These are phyloP conservation scores for Aurelia coerulea DNA, from an alignment of 30 jellyfish, hydroid and myxozoan genomes.

Conservation along the genomic window DNA sequence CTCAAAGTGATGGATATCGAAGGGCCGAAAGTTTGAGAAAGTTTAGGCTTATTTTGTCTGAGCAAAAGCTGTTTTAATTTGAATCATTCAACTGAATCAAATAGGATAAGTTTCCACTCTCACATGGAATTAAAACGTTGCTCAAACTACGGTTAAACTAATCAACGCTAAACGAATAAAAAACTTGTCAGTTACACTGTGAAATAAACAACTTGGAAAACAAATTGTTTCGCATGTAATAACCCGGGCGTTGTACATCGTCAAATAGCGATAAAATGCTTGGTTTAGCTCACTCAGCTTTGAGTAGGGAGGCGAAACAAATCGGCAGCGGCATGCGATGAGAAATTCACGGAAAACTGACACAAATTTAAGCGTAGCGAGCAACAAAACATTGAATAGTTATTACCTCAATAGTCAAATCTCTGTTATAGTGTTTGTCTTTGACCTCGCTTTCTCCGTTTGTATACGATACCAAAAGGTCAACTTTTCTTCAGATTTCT, in stretches of 20 bases:
- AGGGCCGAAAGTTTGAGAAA: neutral
- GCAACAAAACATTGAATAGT: slow-evolving; percentile 56
- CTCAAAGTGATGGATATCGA: no score
- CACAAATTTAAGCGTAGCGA: slow-evolving; percentile 44
- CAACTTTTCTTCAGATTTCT: slow-evolving; percentile 82
- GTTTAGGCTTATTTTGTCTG: neutral
- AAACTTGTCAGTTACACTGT: slow-evolving; percentile 9
- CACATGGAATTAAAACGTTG: slow-evolving; percentile 49
- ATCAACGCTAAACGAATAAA: slow-evolving; percentile 28
- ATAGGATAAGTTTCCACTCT: slow-evolving; percentile 67
- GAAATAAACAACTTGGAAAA: neutral
- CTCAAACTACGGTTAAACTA: slow-evolving; percentile 44
- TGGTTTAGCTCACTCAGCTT: no score
- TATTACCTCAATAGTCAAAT: slow-evolving; percentile 56
- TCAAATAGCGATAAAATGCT: no score
- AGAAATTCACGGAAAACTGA: slow-evolving; percentile 20
- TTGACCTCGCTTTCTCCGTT: slow-evolving; percentile 74
- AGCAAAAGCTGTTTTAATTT: neutral
- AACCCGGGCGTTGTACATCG: no score
- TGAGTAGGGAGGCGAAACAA: neutral
- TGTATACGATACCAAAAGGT: slow-evolving; percentile 87
- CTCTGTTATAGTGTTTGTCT: slow-evolving; percentile 49
- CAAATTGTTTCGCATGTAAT: no score
- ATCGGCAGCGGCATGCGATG: slow-evolving; percentile 7
- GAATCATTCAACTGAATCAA: slow-evolving; percentile 47